A percentile compares a stretch with the other conserved stretches of the same genome.
phyloP scores from a whole-genome alignment of 2,797 vertebrate genomes.

The Varecia variegata region DNA sequence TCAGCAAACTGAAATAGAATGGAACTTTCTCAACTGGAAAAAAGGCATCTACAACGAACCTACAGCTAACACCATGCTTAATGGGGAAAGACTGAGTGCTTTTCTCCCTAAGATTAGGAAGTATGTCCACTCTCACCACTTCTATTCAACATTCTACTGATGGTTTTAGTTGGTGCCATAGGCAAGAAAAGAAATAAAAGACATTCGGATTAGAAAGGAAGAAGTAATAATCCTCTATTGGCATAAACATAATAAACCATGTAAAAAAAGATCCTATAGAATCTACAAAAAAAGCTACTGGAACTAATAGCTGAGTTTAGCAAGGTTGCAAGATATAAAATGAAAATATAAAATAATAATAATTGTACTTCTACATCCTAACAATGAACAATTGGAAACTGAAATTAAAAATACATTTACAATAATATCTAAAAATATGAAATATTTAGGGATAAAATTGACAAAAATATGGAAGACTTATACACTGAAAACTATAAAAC shows the following conservation, averaged over 20 bases:
- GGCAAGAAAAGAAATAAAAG: not conserved
- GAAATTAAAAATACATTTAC: not conserved
- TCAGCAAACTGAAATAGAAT: not conserved
- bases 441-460: not conserved
- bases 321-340: not conserved
- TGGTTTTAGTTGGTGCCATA: not conserved
- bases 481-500: not conserved
- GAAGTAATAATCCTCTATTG: not conserved
- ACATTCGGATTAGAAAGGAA: not conserved
- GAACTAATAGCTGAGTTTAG: not conserved
- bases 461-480: not conserved
- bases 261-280: not conserved
- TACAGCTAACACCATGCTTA: not conserved
- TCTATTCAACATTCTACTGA: not conserved
- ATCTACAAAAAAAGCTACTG: not conserved
- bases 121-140: not conserved
- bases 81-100: not conserved
- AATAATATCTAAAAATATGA: not conserved
- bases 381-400: not conserved
- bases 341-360: not conserved
- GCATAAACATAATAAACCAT: not conserved
- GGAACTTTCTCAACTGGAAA: not conserved
- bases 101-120: not conserved
- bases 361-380: not conserved
- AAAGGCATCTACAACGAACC: not conserved